Base-by-base conservation (phyloP, 2,797 vertebrate genomes). In the Pipistrellus kuhlii region DNA sequence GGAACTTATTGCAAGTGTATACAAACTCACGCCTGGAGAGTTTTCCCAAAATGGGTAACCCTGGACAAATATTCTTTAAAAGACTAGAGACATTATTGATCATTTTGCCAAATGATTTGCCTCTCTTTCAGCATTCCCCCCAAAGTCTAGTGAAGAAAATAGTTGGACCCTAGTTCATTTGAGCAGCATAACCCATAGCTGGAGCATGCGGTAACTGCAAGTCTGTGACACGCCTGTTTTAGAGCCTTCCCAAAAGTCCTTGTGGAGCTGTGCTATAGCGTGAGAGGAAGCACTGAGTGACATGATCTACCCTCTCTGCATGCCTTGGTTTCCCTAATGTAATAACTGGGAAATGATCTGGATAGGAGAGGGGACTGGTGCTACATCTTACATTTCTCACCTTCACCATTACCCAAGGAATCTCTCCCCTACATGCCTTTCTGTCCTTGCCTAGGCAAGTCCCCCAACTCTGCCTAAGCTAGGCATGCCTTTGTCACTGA, bases 261-360 rank as follows among this genome's bases (percentile, higher is more conserved):
- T 75, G 57, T 38, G 59, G 55, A 85, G 30, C 18, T 81, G 72
- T 41, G 27, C 2, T 38, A 48, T 73, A 73, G 73, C 18, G 46
- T 23, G 10, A 77, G 44, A 93, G n/a, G 86, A 85, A 90, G 51
- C n/a, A 57, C 13, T 44, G 11, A 90, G 53, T 38, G 72, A 71
- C 35, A 78, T 62, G 66, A 75, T 80, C 53, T 71, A 8, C 59
- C 21, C 55, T 91, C 9, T 15, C n/a, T 73, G 30, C 71, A 14
- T 88, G 88, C 83, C 46, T 88, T 94, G 32, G 30, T 90, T 92
- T 92, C 88, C 55, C 64, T 72, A 21, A 85, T 59, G 18, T 55
- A 32, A 44, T 77, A 48, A 46, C 76, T 69, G 48, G 53, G 30
- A 30, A 78, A 32, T 69, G 46, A 51, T 90, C 66, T 73, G 46